A percentile compares a stretch with the other conserved stretches of the same genome.
These are phyloP conservation scores for Nycticryphes semicollaris DNA, from an alignment of 2,113 vertebrate genomes.

Conservation along the genomic window DNA sequence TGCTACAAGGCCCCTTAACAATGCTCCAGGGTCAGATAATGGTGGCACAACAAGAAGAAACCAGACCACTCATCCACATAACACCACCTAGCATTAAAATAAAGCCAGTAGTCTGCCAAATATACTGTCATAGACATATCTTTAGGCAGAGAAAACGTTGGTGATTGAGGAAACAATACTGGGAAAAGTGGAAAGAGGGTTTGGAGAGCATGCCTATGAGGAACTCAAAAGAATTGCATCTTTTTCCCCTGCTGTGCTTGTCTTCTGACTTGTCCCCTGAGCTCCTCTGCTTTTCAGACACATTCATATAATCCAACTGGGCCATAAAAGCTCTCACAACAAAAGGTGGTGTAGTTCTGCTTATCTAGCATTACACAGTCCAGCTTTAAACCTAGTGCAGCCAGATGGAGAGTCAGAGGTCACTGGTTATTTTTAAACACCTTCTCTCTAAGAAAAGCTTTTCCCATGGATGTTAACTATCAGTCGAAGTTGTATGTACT, in stretches of 20 bases:
- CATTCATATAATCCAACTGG: not conserved
- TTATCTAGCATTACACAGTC: conserved; percentile 4
- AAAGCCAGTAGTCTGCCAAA: not conserved
- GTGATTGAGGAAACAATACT: not conserved
- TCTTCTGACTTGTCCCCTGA: not conserved
- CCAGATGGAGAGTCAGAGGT: conserved; percentile 59
- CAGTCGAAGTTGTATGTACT: conserved; percentile 45
- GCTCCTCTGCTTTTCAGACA: not conserved
- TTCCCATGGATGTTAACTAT: conserved; percentile 51
- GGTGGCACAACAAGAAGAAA: not conserved
- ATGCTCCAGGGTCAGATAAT: not conserved
- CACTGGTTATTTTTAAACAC: conserved; percentile 61
- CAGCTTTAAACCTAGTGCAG: conserved; percentile 19
- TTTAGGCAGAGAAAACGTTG: not conserved
- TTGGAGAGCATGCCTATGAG: not conserved
- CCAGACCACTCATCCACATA: not conserved
- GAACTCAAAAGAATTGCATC: not conserved
- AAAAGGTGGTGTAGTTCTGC: not conserved
- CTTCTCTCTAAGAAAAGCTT: conserved; percentile 31
- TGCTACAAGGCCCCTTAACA: not conserved
- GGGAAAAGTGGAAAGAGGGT: not conserved
- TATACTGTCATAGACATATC: not conserved
- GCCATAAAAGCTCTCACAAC: not conserved
- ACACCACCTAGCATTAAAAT: not conserved
- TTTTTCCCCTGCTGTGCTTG: not conserved